Percentiles rank a stretch among this genome's conserved stretches.
Conservation (phyloP, 2,888 invertebrate genomes). For the Melieria omissa region DNA sequence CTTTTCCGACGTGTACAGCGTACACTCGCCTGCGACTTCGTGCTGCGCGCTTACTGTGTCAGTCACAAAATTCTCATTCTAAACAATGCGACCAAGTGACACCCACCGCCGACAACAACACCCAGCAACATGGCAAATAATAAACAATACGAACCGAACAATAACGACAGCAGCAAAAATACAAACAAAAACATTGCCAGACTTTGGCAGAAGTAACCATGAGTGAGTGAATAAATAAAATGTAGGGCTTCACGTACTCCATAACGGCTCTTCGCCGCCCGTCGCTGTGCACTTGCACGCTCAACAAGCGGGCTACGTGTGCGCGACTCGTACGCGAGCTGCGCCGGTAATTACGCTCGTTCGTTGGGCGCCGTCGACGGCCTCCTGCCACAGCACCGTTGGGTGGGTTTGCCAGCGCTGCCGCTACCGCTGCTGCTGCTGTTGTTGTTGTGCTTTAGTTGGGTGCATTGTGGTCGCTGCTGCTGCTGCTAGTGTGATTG, state of each 20-base stretch:
- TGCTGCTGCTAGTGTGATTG: neutral
- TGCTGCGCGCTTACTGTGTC: constrained; percentile 17
- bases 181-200: constrained; percentile 6
- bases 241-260: constrained; percentile 40
- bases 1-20: constrained; percentile 19
- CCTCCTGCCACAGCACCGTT: neutral
- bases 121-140: constrained; percentile 28
- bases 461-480: neutral
- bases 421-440: neutral
- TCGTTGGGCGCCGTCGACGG: constrained; percentile 8
- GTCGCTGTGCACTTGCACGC: neutral
- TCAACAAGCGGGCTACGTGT: neutral
- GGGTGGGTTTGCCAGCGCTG: constrained; percentile 2
- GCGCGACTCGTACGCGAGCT: constrained; percentile 5
- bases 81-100: constrained; percentile 25
- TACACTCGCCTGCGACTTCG: neutral
- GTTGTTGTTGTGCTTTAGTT: neutral
- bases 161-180: constrained; percentile 7
- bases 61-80: constrained; percentile 33
- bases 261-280: constrained; percentile 18
- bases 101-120: constrained; percentile 28
- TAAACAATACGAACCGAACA: neutral
- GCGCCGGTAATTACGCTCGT: neutral
- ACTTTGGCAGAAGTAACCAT: constrained; percentile 22
- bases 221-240: constrained; percentile 35